A percentile compares a stretch with the other conserved stretches of the same genome.
Evolutionary conservation across 2,113 vertebrate genomes (phyloP).

Genomic region (Antigone vipio): DNA sequence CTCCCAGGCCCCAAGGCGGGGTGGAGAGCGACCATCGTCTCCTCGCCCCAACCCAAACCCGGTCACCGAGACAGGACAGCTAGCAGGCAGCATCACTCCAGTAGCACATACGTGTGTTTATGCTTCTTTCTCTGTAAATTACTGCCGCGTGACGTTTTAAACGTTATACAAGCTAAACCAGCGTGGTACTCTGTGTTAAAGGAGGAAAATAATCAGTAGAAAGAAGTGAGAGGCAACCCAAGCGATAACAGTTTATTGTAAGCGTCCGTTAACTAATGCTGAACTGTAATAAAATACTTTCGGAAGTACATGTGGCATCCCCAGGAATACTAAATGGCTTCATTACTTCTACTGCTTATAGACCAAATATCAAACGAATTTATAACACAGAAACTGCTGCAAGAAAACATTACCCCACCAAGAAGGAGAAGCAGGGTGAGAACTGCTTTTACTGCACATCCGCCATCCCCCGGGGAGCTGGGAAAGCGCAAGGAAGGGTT

Average conservation of each 20-base stretch:
- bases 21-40: fast-evolving
- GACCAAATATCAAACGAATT: not conserved
- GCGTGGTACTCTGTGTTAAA: not conserved
- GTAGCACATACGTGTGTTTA: fast-evolving
- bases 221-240: constrained; percentile 6
- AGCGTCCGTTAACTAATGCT: constrained; percentile 10
- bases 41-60: not conserved
- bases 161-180: not conserved
- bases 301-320: not conserved
- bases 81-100: not conserved
- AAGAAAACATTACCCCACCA: not conserved
- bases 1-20: not conserved
- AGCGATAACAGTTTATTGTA: not conserved
- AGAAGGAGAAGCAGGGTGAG: not conserved
- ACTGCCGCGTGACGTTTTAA: not conserved
- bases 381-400: not conserved
- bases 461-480: not conserved
- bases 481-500: not conserved
- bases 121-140: not conserved
- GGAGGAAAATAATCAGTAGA: not conserved
- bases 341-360: constrained; percentile 24
- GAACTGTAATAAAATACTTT: not conserved
- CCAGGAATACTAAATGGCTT: constrained; percentile 7
- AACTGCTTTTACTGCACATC: not conserved
- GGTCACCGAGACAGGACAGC: fast-evolving